Base-by-base conservation (phyloP, 2,888 invertebrate genomes). In the Rotaria macrura region DNA sequence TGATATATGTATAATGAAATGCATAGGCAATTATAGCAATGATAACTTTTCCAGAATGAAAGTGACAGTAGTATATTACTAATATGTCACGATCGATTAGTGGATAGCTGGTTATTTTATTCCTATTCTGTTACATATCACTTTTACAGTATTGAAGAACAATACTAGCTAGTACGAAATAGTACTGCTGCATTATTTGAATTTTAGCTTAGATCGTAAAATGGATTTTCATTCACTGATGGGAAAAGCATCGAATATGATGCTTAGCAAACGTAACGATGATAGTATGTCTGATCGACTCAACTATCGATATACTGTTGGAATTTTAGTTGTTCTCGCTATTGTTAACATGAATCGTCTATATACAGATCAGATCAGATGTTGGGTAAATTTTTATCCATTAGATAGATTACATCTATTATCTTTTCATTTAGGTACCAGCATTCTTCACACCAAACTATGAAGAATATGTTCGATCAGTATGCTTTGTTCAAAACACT, bases 401-500 rank as follows among this genome's bases (percentile, higher is more conserved):
- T n/a, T n/a, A n/a, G n/a, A n/a, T n/a, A n/a, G n/a, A n/a, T n/a
- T n/a, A n/a, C n/a, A n/a, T n/a, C n/a, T n/a, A n/a, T n/a, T n/a
- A n/a, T n/a, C n/a, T n/a, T n/a, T n/a, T n/a, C n/a, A n/a, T n/a
- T n/a, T 17, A 65, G 65, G 34, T 87, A 23, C 88, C 88, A 12
- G 88, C 88, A 85, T 87, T 87, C 57, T 88, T 88, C 85, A 88
- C 88, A 17, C 84, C 85, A 65, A 88, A 88, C 85, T 88, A 88
- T 57, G 87, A 88, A 79, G 87, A 87, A 83, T 88, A 87, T 85
- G 87, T 88, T 7, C 87, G 87, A 86, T 87, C 87, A 54, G 86
- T 88, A 65, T 88, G 88, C 85, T 88, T 88, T 87, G 87, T 88
- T 25, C 87, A 87, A 43, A 88, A 88, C 87, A 88, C 88, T 1